phyloP scores from a whole-genome alignment of 2,113 vertebrate species.

The Cinclus mexicanus region DNA sequence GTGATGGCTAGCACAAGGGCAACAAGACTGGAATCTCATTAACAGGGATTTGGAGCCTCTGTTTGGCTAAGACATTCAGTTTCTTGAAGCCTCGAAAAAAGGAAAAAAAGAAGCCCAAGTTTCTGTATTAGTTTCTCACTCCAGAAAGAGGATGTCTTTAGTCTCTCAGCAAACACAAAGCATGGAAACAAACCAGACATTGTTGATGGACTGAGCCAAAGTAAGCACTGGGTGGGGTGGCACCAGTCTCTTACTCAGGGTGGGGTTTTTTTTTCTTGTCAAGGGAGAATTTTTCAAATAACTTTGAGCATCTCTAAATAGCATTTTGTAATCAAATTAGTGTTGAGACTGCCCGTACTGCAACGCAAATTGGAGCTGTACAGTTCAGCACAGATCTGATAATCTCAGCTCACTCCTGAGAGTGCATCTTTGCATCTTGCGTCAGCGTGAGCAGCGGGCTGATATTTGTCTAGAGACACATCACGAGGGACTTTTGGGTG shows the following conservation, averaged over 20 bases:
- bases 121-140: background rate
- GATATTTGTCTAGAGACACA: background rate
- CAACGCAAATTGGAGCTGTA: background rate
- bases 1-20: background rate
- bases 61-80: background rate
- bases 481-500: background rate
- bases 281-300: background rate
- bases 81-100: background rate
- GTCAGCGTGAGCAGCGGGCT: rapidly evolving
- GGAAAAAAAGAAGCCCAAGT: background rate
- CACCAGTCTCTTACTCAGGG: background rate
- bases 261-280: background rate
- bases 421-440: background rate
- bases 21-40: background rate
- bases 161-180: background rate
- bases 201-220: background rate
- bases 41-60: background rate
- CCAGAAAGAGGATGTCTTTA: background rate
- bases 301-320: background rate
- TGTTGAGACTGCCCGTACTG: background rate
- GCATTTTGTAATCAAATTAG: background rate
- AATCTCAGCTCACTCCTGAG: background rate
- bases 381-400: background rate
- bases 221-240: background rate
- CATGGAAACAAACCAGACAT: background rate